Conservation (phyloP, 2,797 vertebrate species). For the Smutsia temminckii region DNA sequence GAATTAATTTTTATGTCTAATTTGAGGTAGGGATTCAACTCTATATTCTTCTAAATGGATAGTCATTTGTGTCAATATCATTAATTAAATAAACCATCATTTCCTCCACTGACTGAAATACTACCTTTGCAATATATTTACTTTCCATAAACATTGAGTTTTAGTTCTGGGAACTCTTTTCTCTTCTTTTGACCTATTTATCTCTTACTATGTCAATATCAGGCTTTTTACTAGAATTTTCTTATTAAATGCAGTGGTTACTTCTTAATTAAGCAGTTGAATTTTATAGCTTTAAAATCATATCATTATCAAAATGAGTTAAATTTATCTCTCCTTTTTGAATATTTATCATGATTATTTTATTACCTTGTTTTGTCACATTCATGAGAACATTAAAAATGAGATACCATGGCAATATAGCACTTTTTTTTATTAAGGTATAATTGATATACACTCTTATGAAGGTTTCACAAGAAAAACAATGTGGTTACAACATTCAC, state of each 20-base stretch:
- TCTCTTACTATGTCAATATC: not conserved
- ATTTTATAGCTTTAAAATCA: conserved; percentile 10
- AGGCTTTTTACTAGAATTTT: conserved; percentile 29
- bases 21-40: conserved; percentile 15
- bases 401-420: not conserved
- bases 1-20: conserved; percentile 46
- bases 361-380: not conserved
- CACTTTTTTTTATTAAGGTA: not conserved
- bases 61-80: conserved; percentile 15
- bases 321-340: not conserved
- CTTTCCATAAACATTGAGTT: not conserved
- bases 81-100: conserved; percentile 30
- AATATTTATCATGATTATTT: not conserved
- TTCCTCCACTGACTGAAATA: not conserved
- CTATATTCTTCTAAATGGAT: not conserved
- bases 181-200: not conserved
- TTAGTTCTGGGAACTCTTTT: not conserved
- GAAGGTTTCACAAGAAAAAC: no score
- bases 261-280: not conserved
- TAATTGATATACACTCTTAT: no score
- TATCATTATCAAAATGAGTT: conserved; percentile 17
- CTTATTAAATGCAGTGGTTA: not conserved
- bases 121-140: not conserved
- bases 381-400: not conserved
- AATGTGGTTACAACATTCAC: no score